A percentile compares a stretch with the other conserved stretches of the same genome.
Conservation (phyloP, 2,888 invertebrate genomes). For the Trichogramma dendrolimi region DNA sequence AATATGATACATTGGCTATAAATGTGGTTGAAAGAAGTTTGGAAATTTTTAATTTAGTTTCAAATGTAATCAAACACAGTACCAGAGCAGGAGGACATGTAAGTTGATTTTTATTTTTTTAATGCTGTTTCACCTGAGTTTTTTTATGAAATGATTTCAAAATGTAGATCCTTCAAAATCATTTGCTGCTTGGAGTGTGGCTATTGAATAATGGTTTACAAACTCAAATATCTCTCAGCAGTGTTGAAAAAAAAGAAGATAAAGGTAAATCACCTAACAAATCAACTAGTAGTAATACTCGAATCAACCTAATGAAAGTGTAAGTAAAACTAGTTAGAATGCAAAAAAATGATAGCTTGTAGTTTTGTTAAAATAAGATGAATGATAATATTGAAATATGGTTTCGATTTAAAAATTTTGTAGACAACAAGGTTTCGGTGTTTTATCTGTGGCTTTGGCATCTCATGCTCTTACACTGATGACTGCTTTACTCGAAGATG, state of each 20-base stretch:
- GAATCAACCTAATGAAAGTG: conserved; percentile 69
- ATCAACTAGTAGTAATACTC: conserved; percentile 56
- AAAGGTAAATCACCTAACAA: conserved; percentile 61
- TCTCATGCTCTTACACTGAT: conserved; percentile 77
- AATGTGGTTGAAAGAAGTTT: conserved; percentile 83
- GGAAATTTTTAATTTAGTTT: conserved; percentile 78
- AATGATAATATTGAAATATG: conserved; percentile 43
- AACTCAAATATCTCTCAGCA: conserved; percentile 69
- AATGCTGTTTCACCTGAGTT: conserved; percentile 9
- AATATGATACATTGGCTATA: conserved; percentile 74
- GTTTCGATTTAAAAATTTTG: conserved; percentile 23
- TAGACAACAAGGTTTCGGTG: conserved; percentile 83
- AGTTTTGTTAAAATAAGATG: conserved; percentile 25
- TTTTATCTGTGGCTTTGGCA: conserved; percentile 83
- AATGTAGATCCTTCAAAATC: conserved; percentile 77
- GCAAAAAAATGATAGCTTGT: neutral
- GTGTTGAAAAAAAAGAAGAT: conserved; percentile 57
- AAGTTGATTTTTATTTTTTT: conserved; percentile 45
- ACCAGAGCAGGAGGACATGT: conserved; percentile 85
- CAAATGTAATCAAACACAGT: conserved; percentile 75
- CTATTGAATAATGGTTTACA: conserved; percentile 81
- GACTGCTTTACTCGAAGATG: conserved; percentile 70
- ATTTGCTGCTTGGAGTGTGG: conserved; percentile 85
- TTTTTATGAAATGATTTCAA: conserved; percentile 12
- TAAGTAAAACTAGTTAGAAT: conserved; percentile 41